Percentiles rank a stretch among this genome's conserved stretches.
phyloP scores from a whole-genome alignment of 2,797 vertebrate genomes.

The Mormyrus proboscirostris region DNA sequence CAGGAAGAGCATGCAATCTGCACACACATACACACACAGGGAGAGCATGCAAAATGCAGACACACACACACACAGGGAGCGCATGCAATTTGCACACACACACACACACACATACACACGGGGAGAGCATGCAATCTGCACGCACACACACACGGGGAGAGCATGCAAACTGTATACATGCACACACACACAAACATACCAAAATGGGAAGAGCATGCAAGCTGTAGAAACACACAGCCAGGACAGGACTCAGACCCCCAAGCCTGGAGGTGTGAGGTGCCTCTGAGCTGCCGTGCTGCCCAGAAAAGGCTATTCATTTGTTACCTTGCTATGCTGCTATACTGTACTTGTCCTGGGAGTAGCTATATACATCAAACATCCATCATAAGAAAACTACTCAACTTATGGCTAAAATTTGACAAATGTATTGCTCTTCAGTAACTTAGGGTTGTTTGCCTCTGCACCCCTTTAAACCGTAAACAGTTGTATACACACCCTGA shows the following conservation, averaged over 20 bases:
- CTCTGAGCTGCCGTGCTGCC: background rate
- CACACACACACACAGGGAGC: background rate
- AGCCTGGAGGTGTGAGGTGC: background rate
- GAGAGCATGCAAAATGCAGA: too few species aligned
- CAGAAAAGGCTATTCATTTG: background rate
- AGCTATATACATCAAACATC: constrained; percentile 1
- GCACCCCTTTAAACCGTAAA: background rate
- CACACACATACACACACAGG: background rate
- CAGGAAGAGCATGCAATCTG: background rate
- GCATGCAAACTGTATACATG: background rate
- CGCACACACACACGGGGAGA: background rate
- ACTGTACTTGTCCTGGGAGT: background rate
- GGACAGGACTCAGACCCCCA: background rate
- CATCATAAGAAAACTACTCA: background rate
- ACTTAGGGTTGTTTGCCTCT: background rate
- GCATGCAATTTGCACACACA: background rate
- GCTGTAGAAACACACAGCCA: background rate
- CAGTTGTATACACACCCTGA: background rate
- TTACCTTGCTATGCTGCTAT: background rate
- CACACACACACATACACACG: too few species aligned
- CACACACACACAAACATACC: too few species aligned
- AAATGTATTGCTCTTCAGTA: background rate
- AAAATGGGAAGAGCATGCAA: background rate
- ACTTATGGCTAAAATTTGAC: background rate
- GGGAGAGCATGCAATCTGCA: background rate